Conservation (phyloP, 2,888 invertebrate species). For the Thyatira batis region DNA sequence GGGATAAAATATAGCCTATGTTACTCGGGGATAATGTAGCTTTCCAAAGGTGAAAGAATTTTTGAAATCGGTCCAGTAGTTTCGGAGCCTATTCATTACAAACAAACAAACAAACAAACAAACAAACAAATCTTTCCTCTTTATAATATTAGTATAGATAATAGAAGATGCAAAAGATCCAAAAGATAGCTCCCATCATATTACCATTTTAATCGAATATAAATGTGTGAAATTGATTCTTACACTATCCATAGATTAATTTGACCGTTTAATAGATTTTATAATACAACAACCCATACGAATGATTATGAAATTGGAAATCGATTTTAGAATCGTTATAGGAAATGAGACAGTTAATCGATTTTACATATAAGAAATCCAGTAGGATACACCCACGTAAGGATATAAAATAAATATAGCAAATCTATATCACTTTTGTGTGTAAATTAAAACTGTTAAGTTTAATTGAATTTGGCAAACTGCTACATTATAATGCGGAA, state of each 20-base stretch:
- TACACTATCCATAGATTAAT: neutral
- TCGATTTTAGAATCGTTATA: constrained; percentile 4
- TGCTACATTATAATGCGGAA: neutral
- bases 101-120: no score
- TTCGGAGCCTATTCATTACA: no score
- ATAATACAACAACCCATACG: neutral
- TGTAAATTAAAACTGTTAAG: neutral
- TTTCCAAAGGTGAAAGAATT: no score
- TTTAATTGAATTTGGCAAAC: neutral
- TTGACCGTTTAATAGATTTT: constrained; percentile 2
- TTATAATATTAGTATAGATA: constrained; percentile 5
- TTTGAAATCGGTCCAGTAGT: no score
- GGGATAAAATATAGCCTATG: no score
- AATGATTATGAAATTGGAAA: constrained; percentile 15
- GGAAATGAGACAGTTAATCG: neutral
- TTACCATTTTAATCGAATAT: constrained; percentile 34
- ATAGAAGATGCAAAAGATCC: neutral
- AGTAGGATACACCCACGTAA: neutral
- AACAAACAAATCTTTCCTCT: no score
- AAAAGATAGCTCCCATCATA: constrained; percentile 3
- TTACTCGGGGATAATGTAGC: no score
- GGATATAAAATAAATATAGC: neutral
- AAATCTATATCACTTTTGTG: neutral
- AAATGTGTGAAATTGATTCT: constrained; percentile 25
- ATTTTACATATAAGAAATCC: neutral